Evolutionary conservation across 2,113 vertebrate genomes (phyloP).

Genomic region (Microtus richardsoni): DNA sequence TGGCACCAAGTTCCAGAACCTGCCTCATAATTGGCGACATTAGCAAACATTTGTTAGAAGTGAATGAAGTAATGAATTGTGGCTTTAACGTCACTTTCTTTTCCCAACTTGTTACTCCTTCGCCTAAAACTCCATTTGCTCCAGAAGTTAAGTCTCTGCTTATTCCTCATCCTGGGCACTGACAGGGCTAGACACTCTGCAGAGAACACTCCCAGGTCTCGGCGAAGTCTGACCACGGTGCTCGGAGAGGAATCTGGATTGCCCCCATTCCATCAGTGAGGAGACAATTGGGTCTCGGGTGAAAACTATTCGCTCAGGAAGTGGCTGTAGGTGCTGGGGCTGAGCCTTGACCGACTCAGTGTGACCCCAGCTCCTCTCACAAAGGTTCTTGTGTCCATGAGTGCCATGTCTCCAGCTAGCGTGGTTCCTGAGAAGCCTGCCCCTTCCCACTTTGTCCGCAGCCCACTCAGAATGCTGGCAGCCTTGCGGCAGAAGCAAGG

Average conservation of each 20-base stretch:
- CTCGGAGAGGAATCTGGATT: not conserved
- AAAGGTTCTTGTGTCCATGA: not conserved
- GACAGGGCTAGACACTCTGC: not conserved
- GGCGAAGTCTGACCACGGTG: not conserved
- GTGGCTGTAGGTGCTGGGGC: not conserved
- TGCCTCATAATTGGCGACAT: not conserved
- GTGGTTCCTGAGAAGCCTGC: not conserved
- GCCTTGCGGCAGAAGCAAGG: not conserved
- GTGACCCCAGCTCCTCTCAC: not conserved
- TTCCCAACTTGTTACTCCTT: not conserved
- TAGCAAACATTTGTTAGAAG: not conserved
- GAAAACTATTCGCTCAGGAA: not conserved
- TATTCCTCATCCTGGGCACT: not conserved
- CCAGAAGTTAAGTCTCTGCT: not conserved
- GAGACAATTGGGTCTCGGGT: not conserved
- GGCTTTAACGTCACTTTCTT: not conserved
- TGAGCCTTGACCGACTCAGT: not conserved
- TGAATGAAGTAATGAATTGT: not conserved
- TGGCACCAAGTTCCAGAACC: not conserved
- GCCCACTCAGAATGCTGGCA: not conserved
- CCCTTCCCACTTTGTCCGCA: not conserved
- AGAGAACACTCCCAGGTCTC: not conserved
- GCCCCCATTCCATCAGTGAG: not conserved
- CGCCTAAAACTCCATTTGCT: not conserved
- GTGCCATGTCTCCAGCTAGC: fast-evolving